phyloP scores from a whole-genome alignment of 2,113 vertebrate species.

The Picathartes gymnocephalus region DNA sequence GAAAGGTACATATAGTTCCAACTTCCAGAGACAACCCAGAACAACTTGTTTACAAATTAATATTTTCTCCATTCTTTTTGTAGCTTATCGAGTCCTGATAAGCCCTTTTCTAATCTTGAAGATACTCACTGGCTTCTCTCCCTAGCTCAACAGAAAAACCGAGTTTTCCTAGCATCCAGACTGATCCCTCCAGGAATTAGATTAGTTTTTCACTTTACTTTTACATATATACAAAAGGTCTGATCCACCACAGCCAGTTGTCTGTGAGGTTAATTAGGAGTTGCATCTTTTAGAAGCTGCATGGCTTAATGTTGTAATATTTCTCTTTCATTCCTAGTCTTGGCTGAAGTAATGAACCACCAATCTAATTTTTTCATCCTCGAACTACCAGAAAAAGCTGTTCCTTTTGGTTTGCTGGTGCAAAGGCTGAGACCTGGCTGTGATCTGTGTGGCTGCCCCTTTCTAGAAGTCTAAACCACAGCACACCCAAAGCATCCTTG shows the following conservation, averaged over 20 bases:
- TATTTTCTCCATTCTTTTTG: background rate
- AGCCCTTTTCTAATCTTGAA: background rate
- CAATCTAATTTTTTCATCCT: background rate
- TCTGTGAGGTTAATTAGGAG: background rate
- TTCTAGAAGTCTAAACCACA: background rate
- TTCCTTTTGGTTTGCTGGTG: background rate
- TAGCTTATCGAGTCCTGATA: background rate
- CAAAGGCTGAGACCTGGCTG: background rate
- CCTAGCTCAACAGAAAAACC: background rate
- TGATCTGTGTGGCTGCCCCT: background rate
- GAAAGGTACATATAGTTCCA: background rate
- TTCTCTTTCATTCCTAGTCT: background rate
- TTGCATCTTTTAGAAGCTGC: background rate
- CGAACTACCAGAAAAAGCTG: background rate
- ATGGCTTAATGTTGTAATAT: background rate
- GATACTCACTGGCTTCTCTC: background rate
- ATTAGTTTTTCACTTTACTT: background rate
- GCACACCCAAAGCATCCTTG: background rate
- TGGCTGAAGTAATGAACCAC: background rate
- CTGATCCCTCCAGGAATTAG: background rate
- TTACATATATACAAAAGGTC: background rate
- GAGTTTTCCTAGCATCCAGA: background rate
- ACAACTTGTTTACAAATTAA: background rate
- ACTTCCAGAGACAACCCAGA: background rate
- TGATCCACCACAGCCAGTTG: background rate